Evolutionary conservation across 1,140 invertebrate species (phyloP).

Genomic region (Scaptomyza pallida): DNA sequence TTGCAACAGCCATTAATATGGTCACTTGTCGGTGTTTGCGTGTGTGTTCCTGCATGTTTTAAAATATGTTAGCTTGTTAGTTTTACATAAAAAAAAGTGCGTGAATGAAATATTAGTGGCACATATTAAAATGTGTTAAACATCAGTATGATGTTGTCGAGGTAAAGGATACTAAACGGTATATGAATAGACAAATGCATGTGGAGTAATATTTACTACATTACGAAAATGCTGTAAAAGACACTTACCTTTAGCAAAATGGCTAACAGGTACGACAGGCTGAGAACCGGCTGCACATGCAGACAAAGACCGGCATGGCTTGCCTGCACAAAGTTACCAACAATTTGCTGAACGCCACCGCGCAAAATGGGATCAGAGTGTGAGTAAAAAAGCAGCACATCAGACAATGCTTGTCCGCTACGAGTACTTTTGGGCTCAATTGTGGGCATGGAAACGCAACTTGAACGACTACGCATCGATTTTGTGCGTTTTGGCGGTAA

Average conservation of each 20-base stretch:
- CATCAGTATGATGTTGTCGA: no score
- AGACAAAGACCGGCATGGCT: conserved; percentile 52
- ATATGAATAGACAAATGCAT: conserved; percentile 43
- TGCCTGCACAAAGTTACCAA: conserved; percentile 87
- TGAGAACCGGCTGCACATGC: conserved; percentile 83
- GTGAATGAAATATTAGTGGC: no score
- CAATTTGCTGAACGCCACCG: conserved; percentile 87
- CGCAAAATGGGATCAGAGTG: conserved; percentile 92
- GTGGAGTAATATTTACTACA: conserved; percentile 43
- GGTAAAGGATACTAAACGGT: conserved; percentile 44
- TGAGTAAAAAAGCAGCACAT: conserved; percentile 88
- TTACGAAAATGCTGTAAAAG: conserved; percentile 15
- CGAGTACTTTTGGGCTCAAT: background rate
- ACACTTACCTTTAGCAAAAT: conserved; percentile 75
- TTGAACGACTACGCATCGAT: conserved; percentile 54
- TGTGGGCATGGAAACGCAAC: background rate
- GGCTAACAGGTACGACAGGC: conserved; percentile 84
- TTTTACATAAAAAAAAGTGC: conserved; percentile 78
- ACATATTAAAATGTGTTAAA: conserved; percentile 57
- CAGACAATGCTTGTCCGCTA: conserved; percentile 85
- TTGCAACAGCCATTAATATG: conserved; percentile 71
- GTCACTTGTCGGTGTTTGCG: conserved; percentile 56
- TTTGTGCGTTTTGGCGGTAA: conserved; percentile 77
- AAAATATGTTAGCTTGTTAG: conserved; percentile 82
- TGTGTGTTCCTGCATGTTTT: conserved; percentile 56